phyloP scores from a whole-genome alignment of 2,797 vertebrate species.

The Rhinoraja longicauda region DNA sequence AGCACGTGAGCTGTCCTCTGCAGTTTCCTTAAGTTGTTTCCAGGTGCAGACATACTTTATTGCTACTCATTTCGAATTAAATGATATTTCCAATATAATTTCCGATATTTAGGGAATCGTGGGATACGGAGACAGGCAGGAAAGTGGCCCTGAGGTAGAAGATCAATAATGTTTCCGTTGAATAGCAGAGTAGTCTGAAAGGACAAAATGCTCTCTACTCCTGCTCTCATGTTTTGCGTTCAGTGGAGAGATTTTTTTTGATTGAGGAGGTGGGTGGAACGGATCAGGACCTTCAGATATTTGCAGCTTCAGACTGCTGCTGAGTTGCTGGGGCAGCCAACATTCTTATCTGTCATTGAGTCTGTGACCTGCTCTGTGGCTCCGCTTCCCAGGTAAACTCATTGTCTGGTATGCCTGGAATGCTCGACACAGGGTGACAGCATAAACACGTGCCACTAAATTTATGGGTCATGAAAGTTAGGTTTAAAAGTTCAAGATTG shows the following conservation, averaged over 20 bases:
- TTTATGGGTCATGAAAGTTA: conserved; percentile 47
- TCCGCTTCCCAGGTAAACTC: conserved; percentile 43
- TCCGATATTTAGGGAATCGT: background rate
- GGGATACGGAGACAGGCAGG: no score
- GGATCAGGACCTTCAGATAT: no score
- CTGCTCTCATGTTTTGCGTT: no score
- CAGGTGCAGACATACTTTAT: conserved; percentile 51
- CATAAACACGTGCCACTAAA: conserved; percentile 40
- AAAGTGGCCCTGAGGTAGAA: no score
- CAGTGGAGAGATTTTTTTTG: background rate
- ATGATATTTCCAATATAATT: no score
- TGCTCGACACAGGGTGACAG: conserved; percentile 46
- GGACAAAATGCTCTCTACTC: no score
- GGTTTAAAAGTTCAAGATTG: conserved; percentile 49
- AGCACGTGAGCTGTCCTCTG: conserved; percentile 44
- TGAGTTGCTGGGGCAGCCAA: conserved; percentile 26
- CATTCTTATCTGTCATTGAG: background rate
- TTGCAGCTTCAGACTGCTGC: conserved; percentile 38
- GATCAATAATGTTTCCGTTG: no score
- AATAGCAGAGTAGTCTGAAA: no score
- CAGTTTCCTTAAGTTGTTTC: conserved; percentile 50
- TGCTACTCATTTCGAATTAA: conserved; percentile 42
- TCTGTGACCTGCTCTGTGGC: conserved; percentile 42
- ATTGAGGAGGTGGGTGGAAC: background rate
- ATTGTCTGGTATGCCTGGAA: conserved; percentile 46